Conservation (phyloP, 1,140 invertebrate species). For the Thalassaphorura encarpata region DNA sequence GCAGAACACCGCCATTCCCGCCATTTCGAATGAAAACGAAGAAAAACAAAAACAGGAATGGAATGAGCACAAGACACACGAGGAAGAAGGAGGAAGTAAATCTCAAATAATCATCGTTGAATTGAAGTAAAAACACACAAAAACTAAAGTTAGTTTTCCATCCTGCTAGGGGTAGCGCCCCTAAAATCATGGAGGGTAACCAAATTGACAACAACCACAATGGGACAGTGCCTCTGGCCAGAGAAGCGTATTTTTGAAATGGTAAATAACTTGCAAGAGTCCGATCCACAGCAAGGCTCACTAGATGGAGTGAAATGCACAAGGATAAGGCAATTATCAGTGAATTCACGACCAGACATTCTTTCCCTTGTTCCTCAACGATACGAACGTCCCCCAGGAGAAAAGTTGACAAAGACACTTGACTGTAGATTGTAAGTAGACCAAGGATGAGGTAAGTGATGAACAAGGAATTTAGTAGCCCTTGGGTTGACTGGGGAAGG, state of each 20-base stretch:
- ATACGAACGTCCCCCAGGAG: constrained; percentile 22
- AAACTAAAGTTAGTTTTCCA: constrained; percentile 25
- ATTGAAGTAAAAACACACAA: constrained; percentile 30
- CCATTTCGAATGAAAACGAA: constrained; percentile 8
- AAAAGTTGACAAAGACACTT: constrained; percentile 27
- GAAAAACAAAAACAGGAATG: constrained; percentile 23
- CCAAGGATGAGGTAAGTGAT: constrained; percentile 22
- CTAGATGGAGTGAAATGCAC: constrained; percentile 19
- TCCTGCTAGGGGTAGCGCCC: constrained; percentile 20
- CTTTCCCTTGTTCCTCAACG: constrained; percentile 28
- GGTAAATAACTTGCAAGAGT: constrained; percentile 23
- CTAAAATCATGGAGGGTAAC: constrained; percentile 21
- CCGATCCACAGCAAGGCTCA: constrained; percentile 27
- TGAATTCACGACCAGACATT: constrained; percentile 26
- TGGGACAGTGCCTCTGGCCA: constrained; percentile 27
- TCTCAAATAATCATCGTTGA: constrained; percentile 28
- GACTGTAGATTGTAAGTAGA: constrained; percentile 27
- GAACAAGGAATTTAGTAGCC: constrained; percentile 27
- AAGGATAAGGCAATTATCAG: constrained; percentile 21
- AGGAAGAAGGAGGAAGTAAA: constrained; percentile 28
- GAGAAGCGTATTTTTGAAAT: constrained; percentile 17
- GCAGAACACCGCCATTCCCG: not conserved
- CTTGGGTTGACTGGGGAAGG: constrained; percentile 26
- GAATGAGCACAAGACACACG: constrained; percentile 12
- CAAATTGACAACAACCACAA: constrained; percentile 30